phyloP scores from a whole-genome alignment of 2,888 invertebrate genomes.

The Nomada ferruginata region DNA sequence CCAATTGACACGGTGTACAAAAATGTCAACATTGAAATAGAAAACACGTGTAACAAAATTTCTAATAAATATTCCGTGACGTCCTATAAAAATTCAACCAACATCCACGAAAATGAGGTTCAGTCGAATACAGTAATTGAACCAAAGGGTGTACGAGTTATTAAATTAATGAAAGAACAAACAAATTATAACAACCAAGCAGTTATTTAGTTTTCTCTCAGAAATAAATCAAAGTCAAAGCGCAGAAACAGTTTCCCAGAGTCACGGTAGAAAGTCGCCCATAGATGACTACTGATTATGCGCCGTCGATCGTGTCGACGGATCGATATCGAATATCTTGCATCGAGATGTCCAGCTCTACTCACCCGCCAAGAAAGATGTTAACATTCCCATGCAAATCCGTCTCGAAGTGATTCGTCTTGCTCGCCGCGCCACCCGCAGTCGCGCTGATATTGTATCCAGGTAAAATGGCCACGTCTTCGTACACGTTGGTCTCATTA shows the following conservation, averaged over 20 bases:
- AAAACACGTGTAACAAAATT: neutral
- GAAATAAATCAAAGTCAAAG: neutral
- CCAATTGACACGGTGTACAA: neutral
- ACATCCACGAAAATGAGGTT: too few species aligned
- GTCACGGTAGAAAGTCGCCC: neutral
- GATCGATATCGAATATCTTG: slow-evolving; percentile 3
- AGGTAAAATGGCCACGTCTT: slow-evolving; percentile 71
- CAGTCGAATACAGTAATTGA: too few species aligned
- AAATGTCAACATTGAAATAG: too few species aligned
- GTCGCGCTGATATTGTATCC: slow-evolving; percentile 57
- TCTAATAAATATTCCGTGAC: neutral
- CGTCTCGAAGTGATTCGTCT: slow-evolving; percentile 75
- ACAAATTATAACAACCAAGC: too few species aligned
- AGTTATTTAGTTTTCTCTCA: too few species aligned
- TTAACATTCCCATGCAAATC: slow-evolving; percentile 88
- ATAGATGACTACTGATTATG: neutral
- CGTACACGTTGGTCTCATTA: slow-evolving; percentile 46
- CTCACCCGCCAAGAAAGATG: slow-evolving; percentile 92
- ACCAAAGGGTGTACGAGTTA: too few species aligned
- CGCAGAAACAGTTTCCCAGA: neutral
- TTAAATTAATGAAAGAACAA: too few species aligned
- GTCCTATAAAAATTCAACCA: neutral
- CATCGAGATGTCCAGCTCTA: slow-evolving; percentile 14
- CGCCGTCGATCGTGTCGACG: neutral
- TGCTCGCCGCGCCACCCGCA: slow-evolving; percentile 53